These are phyloP conservation scores for Laupala kohalensis DNA, from an alignment of 1,140 invertebrate genomes.

Conservation along the genomic window DNA sequence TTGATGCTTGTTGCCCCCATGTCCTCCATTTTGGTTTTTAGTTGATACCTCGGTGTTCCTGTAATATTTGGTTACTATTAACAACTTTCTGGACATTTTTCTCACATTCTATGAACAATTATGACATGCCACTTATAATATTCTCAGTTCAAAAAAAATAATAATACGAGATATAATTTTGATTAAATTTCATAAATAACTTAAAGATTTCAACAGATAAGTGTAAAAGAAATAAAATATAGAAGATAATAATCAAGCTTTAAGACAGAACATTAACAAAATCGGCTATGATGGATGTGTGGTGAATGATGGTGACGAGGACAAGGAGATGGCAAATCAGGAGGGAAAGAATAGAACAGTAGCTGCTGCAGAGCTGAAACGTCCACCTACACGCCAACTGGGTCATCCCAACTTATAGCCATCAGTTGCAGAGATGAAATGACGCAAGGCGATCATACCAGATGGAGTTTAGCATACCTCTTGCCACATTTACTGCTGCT, in stretches of 20 bases:
- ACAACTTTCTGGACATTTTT: background rate
- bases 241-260: background rate
- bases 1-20: slow-evolving; percentile 1
- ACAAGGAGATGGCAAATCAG: background rate
- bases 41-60: slow-evolving; percentile 8
- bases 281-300: background rate
- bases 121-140: background rate
- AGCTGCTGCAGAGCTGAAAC: background rate
- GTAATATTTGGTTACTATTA: slow-evolving; percentile 1
- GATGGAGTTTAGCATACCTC: slow-evolving; percentile 10
- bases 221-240: background rate
- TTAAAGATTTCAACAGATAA: background rate
- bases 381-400: background rate
- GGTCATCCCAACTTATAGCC: background rate
- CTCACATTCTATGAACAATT: background rate
- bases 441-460: slow-evolving; percentile 11
- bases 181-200: background rate
- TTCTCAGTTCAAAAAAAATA: background rate
- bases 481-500: background rate
- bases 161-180: background rate
- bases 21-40: slow-evolving; percentile 6
- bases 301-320: background rate
- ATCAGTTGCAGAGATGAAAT: background rate
- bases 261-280: background rate
- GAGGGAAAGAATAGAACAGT: background rate